Base-by-base conservation (phyloP, 2,888 invertebrate genomes). In the Leistus spinibarbis region DNA sequence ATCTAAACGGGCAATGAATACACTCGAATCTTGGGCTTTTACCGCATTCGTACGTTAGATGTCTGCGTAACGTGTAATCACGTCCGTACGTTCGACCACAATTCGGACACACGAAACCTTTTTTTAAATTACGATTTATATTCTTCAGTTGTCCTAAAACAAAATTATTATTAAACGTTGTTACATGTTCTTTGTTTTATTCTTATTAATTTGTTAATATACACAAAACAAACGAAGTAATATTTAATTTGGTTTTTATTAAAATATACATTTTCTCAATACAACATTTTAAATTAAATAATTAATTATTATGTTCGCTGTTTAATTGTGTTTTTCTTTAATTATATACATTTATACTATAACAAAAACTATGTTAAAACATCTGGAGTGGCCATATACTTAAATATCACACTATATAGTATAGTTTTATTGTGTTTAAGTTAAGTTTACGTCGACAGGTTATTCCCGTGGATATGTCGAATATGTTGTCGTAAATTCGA, bases 401-500 rank as follows among this genome's bases (percentile, higher is more conserved):
- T n/a, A n/a, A n/a, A n/a, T n/a, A n/a, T n/a, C n/a, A n/a, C n/a
- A n/a, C n/a, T n/a, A n/a, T n/a, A n/a, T n/a, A n/a, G n/a, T n/a
- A n/a, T n/a, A n/a, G n/a, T n/a, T n/a, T n/a, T n/a, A n/a, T n/a
- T 22, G 23, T 20, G 19, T n/a, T 64, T 19, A 17, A n/a, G n/a
- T 20, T 60, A 60, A 10, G 5, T 3, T 54, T 54, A 60, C 13
- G 19, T 13, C 4, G 60, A 10, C 22, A 20, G 60, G 3, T 60
- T 7, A 40, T 40, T 22, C 4, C 10, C 17, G 76, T 80, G 80
- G 1, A 77, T 77, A 40, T 76, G 63, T 22, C 78, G 77, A 17
- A 80, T 76, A 62, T 81, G 81, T 20, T 78, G 77, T 69, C 79
- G 76, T 54, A 81, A 70, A 76, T 80, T 80, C 57, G 79, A 78